Evolutionary conservation across 2,888 invertebrate genomes (phyloP).

Genomic region (Caenorhabditis becei): DNA sequence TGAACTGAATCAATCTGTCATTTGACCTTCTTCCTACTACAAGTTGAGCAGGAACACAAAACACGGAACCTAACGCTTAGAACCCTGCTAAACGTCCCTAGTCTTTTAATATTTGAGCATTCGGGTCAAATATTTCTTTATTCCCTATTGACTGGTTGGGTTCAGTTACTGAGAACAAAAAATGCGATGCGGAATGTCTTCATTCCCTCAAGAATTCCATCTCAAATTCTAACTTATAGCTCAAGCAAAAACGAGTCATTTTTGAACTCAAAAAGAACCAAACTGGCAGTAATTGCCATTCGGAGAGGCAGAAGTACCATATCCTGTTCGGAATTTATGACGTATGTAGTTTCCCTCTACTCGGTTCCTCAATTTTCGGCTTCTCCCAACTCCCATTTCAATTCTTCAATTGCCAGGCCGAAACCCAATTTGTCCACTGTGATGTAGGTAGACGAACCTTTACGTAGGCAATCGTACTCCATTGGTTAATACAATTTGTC

Average conservation of each 20-base stretch:
- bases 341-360: not conserved
- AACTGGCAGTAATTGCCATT: conserved; percentile 32
- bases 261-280: conserved; percentile 29
- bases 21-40: conserved; percentile 15
- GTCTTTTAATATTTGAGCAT: not conserved
- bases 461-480: conserved; percentile 32
- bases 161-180: not conserved
- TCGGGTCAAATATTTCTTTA: not conserved
- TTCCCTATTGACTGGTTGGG: too few relatives aligned
- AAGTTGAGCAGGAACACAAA: too few relatives aligned
- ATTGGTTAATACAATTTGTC: conserved; percentile 51
- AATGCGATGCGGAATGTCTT: not conserved
- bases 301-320: conserved; percentile 29
- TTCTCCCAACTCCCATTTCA: not conserved
- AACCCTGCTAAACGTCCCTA: not conserved
- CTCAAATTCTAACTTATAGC: conserved; percentile 12
- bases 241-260: conserved; percentile 18
- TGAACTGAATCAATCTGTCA: conserved; percentile 28
- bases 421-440: conserved; percentile 18
- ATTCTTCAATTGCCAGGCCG: conserved; percentile 9
- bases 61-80: not conserved
- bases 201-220: conserved; percentile 20
- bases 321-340: conserved; percentile 41
- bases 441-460: conserved; percentile 44
- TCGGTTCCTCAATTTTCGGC: conserved; percentile 2